Evolutionary conservation across 2,888 invertebrate species (phyloP).

Genomic region (Cartodere bifasciata): DNA sequence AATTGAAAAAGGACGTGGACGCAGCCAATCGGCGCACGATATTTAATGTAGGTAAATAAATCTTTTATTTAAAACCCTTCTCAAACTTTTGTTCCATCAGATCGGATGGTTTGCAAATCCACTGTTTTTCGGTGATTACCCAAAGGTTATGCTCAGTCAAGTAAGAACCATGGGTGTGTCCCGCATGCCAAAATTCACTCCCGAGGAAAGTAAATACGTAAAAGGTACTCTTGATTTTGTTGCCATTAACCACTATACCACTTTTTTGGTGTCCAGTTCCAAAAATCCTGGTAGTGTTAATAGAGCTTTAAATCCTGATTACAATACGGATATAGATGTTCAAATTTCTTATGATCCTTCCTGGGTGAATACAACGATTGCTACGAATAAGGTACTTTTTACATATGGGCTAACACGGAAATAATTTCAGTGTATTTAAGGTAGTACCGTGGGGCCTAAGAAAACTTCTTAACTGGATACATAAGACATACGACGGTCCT

Average conservation of each 20-base stretch:
- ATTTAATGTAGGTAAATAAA: conserved; percentile 35
- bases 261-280: conserved; percentile 40
- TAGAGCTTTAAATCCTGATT: too few species aligned
- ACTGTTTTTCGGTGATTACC: conserved; percentile 55
- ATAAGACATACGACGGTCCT: conserved; percentile 14
- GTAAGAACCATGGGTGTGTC: conserved; percentile 46
- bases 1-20: conserved; percentile 34
- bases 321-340: background rate
- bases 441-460: conserved; percentile 17
- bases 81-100: conserved; percentile 42
- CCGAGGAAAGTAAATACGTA: conserved; percentile 45
- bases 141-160: conserved; percentile 47
- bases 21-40: conserved; percentile 40
- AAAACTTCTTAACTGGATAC: conserved; percentile 17
- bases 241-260: conserved; percentile 63
- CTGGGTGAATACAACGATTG: background rate
- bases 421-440: too few species aligned
- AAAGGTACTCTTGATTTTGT: conserved; percentile 56
- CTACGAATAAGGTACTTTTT: background rate
- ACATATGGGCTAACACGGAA: too few species aligned
- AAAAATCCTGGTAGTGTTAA: conserved; percentile 8
- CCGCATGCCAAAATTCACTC: conserved; percentile 48
- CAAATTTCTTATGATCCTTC: background rate
- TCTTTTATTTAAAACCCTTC: background rate
- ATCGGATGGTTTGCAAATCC: conserved; percentile 56